A percentile compares a stretch with the other conserved stretches of the same genome.
Evolutionary conservation across 2,113 vertebrate genomes (phyloP).

Genomic region (Pseudorasbora parva): DNA sequence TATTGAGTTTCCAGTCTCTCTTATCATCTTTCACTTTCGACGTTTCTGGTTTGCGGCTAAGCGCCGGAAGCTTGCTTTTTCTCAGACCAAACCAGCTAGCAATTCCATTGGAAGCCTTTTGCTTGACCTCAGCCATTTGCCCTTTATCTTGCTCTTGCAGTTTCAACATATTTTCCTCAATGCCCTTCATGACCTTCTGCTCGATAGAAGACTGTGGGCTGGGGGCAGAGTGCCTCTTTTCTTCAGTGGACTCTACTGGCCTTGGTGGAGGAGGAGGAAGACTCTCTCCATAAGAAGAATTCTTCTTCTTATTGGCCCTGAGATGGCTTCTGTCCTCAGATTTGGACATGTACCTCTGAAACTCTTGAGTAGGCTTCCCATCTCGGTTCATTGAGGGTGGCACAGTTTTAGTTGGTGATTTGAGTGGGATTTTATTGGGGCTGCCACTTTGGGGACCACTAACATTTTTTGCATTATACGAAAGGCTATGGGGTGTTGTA

Average conservation of each 20-base stretch:
- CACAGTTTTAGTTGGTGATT: slow-evolving; percentile 84
- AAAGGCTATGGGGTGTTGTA: slow-evolving; percentile 74
- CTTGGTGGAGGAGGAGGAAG: slow-evolving; percentile 72
- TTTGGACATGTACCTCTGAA: slow-evolving; percentile 70
- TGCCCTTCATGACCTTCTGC: slow-evolving; percentile 98
- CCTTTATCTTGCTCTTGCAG: slow-evolving; percentile 87
- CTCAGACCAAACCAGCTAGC: slow-evolving; percentile 95
- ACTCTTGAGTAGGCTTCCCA: slow-evolving; percentile 65
- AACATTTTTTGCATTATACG: slow-evolving; percentile 73
- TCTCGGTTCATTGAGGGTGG: slow-evolving; percentile 64
- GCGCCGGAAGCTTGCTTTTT: slow-evolving; percentile 90
- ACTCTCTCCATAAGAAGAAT: slow-evolving; percentile 73
- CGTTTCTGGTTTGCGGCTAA: slow-evolving; percentile 84
- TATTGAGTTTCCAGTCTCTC: slow-evolving; percentile 76
- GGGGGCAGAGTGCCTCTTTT: slow-evolving; percentile 66
- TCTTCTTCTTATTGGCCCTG: slow-evolving; percentile 76
- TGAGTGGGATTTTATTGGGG: slow-evolving; percentile 87
- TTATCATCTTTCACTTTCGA: slow-evolving; percentile 81
- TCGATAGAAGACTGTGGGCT: slow-evolving; percentile 86
- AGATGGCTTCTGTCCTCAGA: slow-evolving; percentile 80
- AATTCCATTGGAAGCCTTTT: slow-evolving; percentile 87
- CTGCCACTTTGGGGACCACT: slow-evolving; percentile 79
- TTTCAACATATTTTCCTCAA: slow-evolving; percentile 92
- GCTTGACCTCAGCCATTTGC: slow-evolving; percentile 80
- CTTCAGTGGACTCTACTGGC: slow-evolving; percentile 57